Conservation (phyloP, 2,797 vertebrate genomes). For the Nasua narica region DNA sequence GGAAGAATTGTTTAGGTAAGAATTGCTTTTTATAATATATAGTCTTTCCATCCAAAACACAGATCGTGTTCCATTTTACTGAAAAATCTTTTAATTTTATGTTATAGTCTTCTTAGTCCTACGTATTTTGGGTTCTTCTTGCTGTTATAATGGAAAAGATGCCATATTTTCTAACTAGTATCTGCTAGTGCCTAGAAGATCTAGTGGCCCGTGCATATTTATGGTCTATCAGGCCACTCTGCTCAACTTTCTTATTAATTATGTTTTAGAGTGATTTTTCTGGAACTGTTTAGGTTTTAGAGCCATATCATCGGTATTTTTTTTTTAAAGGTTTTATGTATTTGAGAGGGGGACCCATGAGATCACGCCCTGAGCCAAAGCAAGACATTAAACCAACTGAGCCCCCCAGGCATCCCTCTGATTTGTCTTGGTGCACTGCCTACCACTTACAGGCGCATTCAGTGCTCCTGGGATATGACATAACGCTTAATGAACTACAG, state of each 20-base stretch:
- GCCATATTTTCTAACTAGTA: neutral
- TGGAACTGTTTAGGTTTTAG: neutral
- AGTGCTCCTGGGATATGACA: neutral
- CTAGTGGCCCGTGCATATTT: neutral
- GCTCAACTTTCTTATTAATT: neutral
- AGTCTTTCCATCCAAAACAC: neutral
- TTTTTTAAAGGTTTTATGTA: too few species aligned
- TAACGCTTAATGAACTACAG: neutral
- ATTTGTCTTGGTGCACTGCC: neutral
- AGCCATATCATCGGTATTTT: neutral
- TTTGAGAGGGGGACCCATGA: too few species aligned
- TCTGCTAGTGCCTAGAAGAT: neutral
- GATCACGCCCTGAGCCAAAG: too few species aligned
- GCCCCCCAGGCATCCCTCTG: neutral
- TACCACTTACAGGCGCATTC: neutral
- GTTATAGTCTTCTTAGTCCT: neutral
- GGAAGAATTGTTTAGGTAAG: neutral
- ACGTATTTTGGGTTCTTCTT: neutral
- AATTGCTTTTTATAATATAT: neutral
- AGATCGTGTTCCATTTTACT: neutral
- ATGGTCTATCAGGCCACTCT: neutral
- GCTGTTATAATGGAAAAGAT: neutral
- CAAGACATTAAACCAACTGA: too few species aligned
- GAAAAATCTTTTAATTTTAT: slow-evolving; percentile 14
- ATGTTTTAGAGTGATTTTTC: neutral